Conservation (phyloP, 1,140 invertebrate genomes). For the Apis dorsata region DNA sequence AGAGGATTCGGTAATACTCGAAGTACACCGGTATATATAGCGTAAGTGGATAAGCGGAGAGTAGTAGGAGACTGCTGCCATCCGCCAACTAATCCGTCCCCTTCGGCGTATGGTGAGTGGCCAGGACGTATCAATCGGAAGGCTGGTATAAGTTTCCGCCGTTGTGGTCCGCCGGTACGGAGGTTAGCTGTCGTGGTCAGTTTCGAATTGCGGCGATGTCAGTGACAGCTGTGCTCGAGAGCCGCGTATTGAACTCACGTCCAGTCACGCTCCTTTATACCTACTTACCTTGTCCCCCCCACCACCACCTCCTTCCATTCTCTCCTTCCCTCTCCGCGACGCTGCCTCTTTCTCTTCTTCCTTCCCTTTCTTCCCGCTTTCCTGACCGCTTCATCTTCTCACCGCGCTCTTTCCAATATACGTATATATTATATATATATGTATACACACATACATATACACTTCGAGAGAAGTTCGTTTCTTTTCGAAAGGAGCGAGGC, state of each 20-base stretch:
- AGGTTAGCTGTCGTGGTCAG: slow-evolving; percentile 79
- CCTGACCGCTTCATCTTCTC: slow-evolving; percentile 17
- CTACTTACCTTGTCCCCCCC: slow-evolving; percentile 71
- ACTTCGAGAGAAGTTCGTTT: neutral
- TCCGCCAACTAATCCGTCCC: slow-evolving; percentile 73
- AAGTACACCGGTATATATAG: too few species aligned
- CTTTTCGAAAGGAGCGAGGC: slow-evolving; percentile 29
- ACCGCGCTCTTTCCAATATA: slow-evolving; percentile 31
- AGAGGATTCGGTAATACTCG: neutral
- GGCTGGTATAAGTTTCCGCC: slow-evolving; percentile 78
- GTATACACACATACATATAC: too few species aligned
- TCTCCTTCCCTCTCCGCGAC: neutral
- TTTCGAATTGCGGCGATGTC: slow-evolving; percentile 79
- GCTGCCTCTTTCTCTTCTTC: slow-evolving; percentile 9
- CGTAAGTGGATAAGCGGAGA: neutral
- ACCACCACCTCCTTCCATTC: slow-evolving; percentile 6
- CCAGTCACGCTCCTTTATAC: slow-evolving; percentile 78
- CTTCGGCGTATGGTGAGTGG: slow-evolving; percentile 78
- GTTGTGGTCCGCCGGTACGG: slow-evolving; percentile 72
- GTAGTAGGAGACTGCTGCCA: slow-evolving; percentile 38
- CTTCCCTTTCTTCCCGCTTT: slow-evolving; percentile 20
- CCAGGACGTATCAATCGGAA: slow-evolving; percentile 79
- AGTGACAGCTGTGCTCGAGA: slow-evolving; percentile 78
- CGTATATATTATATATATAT: neutral
- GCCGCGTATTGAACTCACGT: slow-evolving; percentile 78